Base-by-base conservation (phyloP, 2,113 vertebrate genomes). In the Anseranas semipalmata region DNA sequence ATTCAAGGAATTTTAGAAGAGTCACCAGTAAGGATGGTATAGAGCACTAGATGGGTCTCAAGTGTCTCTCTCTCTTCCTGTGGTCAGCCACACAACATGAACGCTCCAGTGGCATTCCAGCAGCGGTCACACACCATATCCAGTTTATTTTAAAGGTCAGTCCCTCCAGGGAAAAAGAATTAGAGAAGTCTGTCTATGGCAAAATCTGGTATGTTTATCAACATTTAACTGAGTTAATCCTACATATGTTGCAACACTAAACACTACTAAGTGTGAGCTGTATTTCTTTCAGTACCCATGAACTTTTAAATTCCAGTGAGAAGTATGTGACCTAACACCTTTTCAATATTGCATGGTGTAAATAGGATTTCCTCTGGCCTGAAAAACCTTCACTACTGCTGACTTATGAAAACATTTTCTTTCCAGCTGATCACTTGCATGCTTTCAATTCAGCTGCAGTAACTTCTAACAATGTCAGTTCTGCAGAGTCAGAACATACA, bases 81-180 rank as follows among this genome's bases (percentile, higher is more conserved):
- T 2, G 6, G 21, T 20, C 62, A 83, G 50, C 65, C 21, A 50
- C 0, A 0, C 12, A 55, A 74, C 0, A 1, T 27, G 52, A 82
- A 77, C 82, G 35, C 33, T 52, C 56, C 71, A 65, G 35, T 7
- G 24, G 32, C 50, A 48, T 19, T 80, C 35, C 48, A 79, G 33
- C 0, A 4, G 30, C 25, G 30, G 15, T 32, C 59, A 77, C 13
- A 37, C 27, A 81, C 21, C 30, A 92, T 67, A 92, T 5, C 12
- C 1, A 0, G 19, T 71, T 72, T 79, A 81, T 79, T 89, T 71
- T 59, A 87, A 81, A 94, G 39, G 52, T 41, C 30, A 71, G 30
- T 1, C 46, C 46, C 15, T 12, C 15, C 33, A 70, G 0, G 4
- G 21, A 82, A 82, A 33, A 83, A 39, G 55, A 28, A 58, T 35